phyloP scores from a whole-genome alignment of 2,888 invertebrate species.

The Drosophila cognata region DNA sequence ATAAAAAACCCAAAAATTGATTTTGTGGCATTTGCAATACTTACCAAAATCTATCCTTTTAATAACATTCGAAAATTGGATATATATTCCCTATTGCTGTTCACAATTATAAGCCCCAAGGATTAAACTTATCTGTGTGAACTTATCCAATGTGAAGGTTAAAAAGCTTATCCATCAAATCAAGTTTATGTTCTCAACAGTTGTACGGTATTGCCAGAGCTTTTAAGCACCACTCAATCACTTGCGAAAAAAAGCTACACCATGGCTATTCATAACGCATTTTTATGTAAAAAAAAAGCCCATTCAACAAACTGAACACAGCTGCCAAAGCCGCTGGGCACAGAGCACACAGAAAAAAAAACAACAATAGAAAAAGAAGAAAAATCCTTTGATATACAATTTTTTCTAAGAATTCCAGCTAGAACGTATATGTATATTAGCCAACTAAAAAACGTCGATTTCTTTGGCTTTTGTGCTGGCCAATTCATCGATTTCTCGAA shows the following conservation, averaged over 20 bases:
- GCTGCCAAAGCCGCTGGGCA: conserved; percentile 22
- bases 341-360: background rate
- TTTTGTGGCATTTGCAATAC: background rate
- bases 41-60: rapidly evolving
- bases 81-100: background rate
- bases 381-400: conserved; percentile 16
- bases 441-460: conserved; percentile 2
- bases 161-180: background rate
- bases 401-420: background rate
- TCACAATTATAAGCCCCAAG: background rate
- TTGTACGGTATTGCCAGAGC: background rate
- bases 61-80: background rate
- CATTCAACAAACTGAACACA: conserved; percentile 10
- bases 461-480: background rate
- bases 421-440: conserved; percentile 4
- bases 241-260: background rate
- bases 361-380: background rate
- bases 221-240: background rate
- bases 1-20: background rate
- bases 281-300: background rate
- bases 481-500: conserved; percentile 30
- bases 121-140: no score
- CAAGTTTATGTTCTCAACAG: background rate
- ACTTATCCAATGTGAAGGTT: background rate
- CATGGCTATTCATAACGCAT: conserved; percentile 2